Base-by-base conservation (phyloP, 2,797 vertebrate genomes). In the Centropyge bicolor region DNA sequence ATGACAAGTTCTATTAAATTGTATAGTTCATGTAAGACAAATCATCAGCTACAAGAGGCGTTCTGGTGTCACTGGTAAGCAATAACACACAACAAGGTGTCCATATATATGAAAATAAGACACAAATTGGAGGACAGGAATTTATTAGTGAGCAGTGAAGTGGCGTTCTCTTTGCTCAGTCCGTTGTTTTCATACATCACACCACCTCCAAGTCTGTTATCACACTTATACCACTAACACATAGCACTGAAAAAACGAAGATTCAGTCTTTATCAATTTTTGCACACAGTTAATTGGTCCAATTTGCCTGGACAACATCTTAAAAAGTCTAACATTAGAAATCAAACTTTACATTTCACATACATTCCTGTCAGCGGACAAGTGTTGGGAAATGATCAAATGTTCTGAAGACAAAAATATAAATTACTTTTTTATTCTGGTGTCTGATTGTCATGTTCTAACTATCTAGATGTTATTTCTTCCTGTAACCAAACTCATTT, bases 171-270 rank as follows among this genome's bases (percentile, higher is more conserved):
- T 63, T 3, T 2, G 27, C n/a, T 6, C 48, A n/a, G 19, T 51
- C n/a, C 35, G 7, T 13, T 24, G 19, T 35, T 68, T 52, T 22
- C n/a, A 48, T 19, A 22, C 3, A 54, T 46, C 41, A 51, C 74
- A 68, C 45, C 55, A 60, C 43, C 46, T 60, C 45, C 46, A 24
- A 22, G n/a, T 36, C 56, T 45, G 48, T 24, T 24, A 35, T 60
- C 55, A 68, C 43, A 74, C 52, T 48, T 11, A 20, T 11, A 35
- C 65, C 36, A 54, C 6, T 16, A 54, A n/a, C 24, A 57, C 41
- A 48, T 1, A 59, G 10, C 49, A 51, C 19, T 12, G 20, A 22
- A 61, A 13, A 24, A 24, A 24, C 3, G 20, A 16, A 52, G 51
- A 14, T 27, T 43, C 16, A 5, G 11, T n/a, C 3, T 60, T 36